These are phyloP conservation scores for Isaurus tuberculatus DNA, from an alignment of 92 coral and sea anemone genomes.

Conservation along the genomic window DNA sequence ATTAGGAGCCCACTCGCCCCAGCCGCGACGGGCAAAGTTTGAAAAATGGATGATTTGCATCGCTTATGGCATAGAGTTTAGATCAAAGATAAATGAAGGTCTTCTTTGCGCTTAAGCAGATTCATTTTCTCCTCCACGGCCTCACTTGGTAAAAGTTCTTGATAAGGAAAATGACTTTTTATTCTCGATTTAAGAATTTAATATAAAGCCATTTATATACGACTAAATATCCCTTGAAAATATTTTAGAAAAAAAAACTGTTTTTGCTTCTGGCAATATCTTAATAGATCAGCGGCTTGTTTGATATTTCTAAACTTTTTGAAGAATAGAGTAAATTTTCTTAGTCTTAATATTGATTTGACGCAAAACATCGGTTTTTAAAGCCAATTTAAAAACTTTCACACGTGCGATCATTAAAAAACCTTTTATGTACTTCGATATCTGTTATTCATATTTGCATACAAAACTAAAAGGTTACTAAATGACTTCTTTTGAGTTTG, in stretches of 20 bases:
- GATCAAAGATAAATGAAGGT: slow-evolving; percentile 30
- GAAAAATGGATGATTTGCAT: slow-evolving; percentile 10
- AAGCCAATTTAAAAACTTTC: slow-evolving; percentile 48
- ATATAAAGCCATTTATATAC: background rate
- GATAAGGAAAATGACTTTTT: slow-evolving; percentile 21
- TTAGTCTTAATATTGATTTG: slow-evolving; percentile 16
- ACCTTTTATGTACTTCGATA: slow-evolving; percentile 48
- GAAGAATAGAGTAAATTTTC: slow-evolving; percentile 13
- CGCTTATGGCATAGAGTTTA: slow-evolving; percentile 30
- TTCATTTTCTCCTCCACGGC: background rate
- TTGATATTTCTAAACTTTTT: slow-evolving; percentile 4
- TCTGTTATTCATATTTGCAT: slow-evolving; percentile 46
- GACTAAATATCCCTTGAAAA: background rate
- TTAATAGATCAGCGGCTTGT: background rate
- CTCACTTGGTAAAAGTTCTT: background rate
- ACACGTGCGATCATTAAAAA: slow-evolving; percentile 55
- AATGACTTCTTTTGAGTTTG: slow-evolving; percentile 46
- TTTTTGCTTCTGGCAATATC: slow-evolving; percentile 1
- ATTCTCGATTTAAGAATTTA: slow-evolving; percentile 24
- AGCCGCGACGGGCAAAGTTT: slow-evolving; percentile 10
- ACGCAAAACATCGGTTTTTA: slow-evolving; percentile 35
- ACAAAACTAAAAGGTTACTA: slow-evolving; percentile 50
- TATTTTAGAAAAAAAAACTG: background rate
- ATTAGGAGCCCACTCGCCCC: slow-evolving; percentile 7
- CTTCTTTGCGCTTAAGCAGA: slow-evolving; percentile 12